Conservation (phyloP, 2,888 invertebrate genomes). For the Ptychoptera contaminata region DNA sequence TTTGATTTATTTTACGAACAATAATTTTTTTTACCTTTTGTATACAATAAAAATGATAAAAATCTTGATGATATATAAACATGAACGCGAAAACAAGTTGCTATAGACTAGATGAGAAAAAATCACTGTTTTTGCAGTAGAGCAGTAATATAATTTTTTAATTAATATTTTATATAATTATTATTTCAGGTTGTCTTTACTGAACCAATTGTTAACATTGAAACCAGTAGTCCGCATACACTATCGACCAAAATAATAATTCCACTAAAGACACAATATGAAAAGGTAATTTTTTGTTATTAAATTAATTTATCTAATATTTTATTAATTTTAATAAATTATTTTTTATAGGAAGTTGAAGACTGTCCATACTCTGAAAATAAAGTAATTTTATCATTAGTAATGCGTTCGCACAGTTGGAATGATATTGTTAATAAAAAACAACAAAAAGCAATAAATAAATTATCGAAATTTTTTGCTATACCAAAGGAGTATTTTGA, state of each 20-base stretch:
- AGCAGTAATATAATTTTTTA: no score
- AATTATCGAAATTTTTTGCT: conserved; percentile 29
- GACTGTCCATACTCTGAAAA: conserved; percentile 23
- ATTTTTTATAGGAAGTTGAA: conserved; percentile 11
- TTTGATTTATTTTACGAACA: no score
- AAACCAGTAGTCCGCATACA: background rate
- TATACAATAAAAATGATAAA: no score
- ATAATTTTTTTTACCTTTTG: no score
- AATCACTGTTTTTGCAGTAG: no score
- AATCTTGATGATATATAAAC: no score
- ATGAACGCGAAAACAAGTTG: no score
- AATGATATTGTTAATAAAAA: conserved; percentile 23
- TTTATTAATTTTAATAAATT: background rate
- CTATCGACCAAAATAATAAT: conserved; percentile 5
- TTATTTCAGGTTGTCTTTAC: conserved; percentile 3
- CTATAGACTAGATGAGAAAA: no score
- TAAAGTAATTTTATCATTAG: conserved; percentile 26
- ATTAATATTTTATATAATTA: background rate
- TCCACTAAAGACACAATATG: conserved; percentile 8
- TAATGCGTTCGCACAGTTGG: conserved; percentile 26
- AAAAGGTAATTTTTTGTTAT: conserved; percentile 8
- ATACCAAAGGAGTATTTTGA: conserved; percentile 24
- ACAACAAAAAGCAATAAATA: conserved; percentile 23
- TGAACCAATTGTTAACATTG: background rate
- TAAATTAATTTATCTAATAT: background rate